Base-by-base conservation (phyloP, 2,797 vertebrate species). In the Neosalanx taihuensis region DNA sequence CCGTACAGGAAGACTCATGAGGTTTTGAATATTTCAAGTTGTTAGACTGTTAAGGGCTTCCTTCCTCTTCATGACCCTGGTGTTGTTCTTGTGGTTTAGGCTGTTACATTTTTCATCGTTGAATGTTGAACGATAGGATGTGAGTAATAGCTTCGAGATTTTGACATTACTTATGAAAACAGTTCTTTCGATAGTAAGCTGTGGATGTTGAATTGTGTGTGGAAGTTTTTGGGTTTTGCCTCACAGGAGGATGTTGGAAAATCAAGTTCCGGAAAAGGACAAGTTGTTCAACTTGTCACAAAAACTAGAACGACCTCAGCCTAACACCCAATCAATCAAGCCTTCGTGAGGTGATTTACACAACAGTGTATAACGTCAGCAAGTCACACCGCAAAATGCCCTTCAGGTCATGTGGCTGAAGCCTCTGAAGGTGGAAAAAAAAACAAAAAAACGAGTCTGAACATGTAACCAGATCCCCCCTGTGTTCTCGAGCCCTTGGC, bases 41-140 rank as follows among this genome's bases (percentile, higher is more conserved):
- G 77, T 79, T 82, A 74, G 69, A 41, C 70, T 65, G 81, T 77
- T 76, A 79, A 76, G 79, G 81, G 78, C 85, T 87, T 84, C 77
- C n/a, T 70, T 83, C 71, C 74, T 75, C 76, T 85, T 83, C 86
- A 4, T 31, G 83, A 18, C 62, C 31, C 31, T 37, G 31, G 6
- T 35, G 62, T 64, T 37, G 31, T 20, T 64, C 31, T 26, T 31
- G 33, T 64, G 33, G 31, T 64, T 33, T 37, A 18, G 9, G 6
- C 7, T n/a, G n/a, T 35, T 37, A 3, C 9, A 12, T 4, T 35
- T 33, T 64, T 20, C 7, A 64, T 26, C 4, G 59, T 6, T 31
- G 15, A 37, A 64, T 35, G 17, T 10, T n/a, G 31, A 10, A 64
- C 33, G 62, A 35, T 64, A 64, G n/a, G 30, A 20, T 2, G 18